A percentile compares a stretch with the other conserved stretches of the same genome.
phyloP scores from a whole-genome alignment of 2,888 invertebrate genomes.

The Chesias legatella region DNA sequence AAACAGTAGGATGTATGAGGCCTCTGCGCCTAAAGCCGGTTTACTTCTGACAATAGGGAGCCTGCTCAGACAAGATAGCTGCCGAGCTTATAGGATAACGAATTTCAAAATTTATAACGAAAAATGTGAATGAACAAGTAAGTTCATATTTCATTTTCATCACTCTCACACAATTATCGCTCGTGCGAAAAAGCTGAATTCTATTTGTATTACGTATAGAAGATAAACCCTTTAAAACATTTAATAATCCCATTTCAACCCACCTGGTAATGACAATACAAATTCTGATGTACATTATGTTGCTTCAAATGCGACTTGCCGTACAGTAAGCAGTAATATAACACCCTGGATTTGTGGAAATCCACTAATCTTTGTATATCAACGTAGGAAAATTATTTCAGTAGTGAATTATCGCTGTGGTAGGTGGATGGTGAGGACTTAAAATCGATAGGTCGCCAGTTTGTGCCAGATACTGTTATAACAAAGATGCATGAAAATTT shows the following conservation, averaged over 20 bases:
- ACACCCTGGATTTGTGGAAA: constrained; percentile 35
- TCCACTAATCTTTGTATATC: constrained; percentile 37
- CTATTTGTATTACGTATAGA: too few relatives aligned
- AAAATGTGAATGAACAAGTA: too few relatives aligned
- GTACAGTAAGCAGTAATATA: constrained; percentile 50
- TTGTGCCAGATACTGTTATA: too few relatives aligned
- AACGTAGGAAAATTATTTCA: constrained; percentile 13
- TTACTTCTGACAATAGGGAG: constrained; percentile 15
- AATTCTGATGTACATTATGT: constrained; percentile 44
- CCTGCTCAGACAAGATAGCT: constrained; percentile 6
- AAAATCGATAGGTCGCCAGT: too few relatives aligned
- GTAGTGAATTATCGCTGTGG: background rate
- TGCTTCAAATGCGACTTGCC: constrained; percentile 47
- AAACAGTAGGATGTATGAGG: constrained; percentile 23
- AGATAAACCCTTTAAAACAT: too few relatives aligned
- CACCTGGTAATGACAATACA: too few relatives aligned
- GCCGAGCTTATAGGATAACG: background rate
- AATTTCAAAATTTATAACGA: background rate
- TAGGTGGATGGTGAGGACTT: too few relatives aligned
- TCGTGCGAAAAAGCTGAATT: too few relatives aligned
- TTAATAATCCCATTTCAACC: constrained; percentile 46
- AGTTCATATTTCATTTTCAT: too few relatives aligned
- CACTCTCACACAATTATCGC: too few relatives aligned
- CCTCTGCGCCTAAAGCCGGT: constrained; percentile 18
- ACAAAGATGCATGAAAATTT: too few relatives aligned